Percentiles rank a stretch among this genome's conserved stretches.
Evolutionary conservation across 2,888 invertebrate genomes (phyloP).

Genomic region (Meandrusa payeni): DNA sequence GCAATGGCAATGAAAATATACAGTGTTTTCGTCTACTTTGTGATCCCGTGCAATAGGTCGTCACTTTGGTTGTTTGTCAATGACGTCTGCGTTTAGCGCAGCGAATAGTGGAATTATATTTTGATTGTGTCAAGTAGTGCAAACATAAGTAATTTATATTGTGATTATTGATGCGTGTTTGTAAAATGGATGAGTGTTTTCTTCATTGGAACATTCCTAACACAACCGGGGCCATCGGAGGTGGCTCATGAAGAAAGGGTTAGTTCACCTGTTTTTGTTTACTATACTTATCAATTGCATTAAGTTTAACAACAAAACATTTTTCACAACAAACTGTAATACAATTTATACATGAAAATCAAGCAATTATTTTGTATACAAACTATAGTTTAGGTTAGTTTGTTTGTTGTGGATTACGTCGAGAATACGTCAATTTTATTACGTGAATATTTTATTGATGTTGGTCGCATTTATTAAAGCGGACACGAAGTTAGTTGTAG

Average conservation of each 20-base stretch:
- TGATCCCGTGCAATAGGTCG: constrained; percentile 76
- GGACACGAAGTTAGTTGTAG: constrained; percentile 45
- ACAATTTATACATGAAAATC: constrained; percentile 22
- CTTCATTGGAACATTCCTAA: constrained; percentile 67
- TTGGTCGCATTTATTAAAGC: constrained; percentile 33
- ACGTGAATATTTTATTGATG: constrained; percentile 22
- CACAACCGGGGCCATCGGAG: constrained; percentile 71
- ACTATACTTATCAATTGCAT: constrained; percentile 28
- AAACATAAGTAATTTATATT: constrained; percentile 68
- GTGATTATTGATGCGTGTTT: constrained; percentile 70
- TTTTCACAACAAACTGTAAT: constrained; percentile 1
- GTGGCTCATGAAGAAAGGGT: constrained; percentile 81
- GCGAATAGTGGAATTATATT: constrained; percentile 78
- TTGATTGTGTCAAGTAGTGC: constrained; percentile 78
- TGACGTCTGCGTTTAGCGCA: constrained; percentile 81
- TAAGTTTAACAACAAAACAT: constrained; percentile 19
- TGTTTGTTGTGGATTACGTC: constrained; percentile 21
- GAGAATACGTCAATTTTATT: constrained; percentile 1
- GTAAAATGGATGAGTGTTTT: constrained; percentile 77
- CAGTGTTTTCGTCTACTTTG: constrained; percentile 73
- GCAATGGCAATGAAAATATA: constrained; percentile 65
- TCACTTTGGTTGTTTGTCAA: constrained; percentile 80
- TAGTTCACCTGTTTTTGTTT: constrained; percentile 69
- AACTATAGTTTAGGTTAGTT: constrained; percentile 23
- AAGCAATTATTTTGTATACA: constrained; percentile 35